Percentiles rank a stretch among this genome's conserved stretches.
Evolutionary conservation across 2,888 invertebrate species (phyloP).

Genomic region (Automeris io): DNA sequence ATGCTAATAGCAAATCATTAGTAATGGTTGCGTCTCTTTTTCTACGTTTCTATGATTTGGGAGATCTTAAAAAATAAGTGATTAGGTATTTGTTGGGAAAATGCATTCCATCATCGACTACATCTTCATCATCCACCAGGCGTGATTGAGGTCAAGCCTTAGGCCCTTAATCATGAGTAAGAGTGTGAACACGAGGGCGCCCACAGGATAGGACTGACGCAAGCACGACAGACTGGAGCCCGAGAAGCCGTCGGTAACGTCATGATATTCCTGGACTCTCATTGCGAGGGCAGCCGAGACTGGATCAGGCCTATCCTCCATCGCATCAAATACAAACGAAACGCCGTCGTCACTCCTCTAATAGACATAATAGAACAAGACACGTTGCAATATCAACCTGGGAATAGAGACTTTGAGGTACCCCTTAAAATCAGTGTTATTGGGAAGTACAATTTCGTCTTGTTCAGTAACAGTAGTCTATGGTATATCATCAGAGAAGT

Average conservation of each 20-base stretch:
- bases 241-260: slow-evolving; percentile 84
- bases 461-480: not conserved
- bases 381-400: slow-evolving; percentile 62
- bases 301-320: slow-evolving; percentile 94
- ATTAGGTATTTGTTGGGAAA: too few relatives aligned
- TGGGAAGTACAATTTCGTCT: not conserved
- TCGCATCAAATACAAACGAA: slow-evolving; percentile 82
- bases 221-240: slow-evolving; percentile 89
- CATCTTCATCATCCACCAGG: too few relatives aligned
- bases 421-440: not conserved
- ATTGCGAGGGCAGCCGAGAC: slow-evolving; percentile 86
- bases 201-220: slow-evolving; percentile 84
- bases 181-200: too few relatives aligned
- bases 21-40: too few relatives aligned
- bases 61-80: too few relatives aligned
- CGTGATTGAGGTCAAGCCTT: too few relatives aligned
- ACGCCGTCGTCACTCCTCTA: slow-evolving; percentile 91
- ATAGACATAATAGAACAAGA: slow-evolving; percentile 92
- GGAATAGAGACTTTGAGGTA: slow-evolving; percentile 35
- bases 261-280: slow-evolving; percentile 91
- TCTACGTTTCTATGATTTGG: too few relatives aligned
- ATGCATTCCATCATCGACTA: too few relatives aligned
- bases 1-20: too few relatives aligned
- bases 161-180: too few relatives aligned
- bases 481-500: not conserved